Evolutionary conservation across 2,113 vertebrate species (phyloP).

Genomic region (Triplophysa dalaica): DNA sequence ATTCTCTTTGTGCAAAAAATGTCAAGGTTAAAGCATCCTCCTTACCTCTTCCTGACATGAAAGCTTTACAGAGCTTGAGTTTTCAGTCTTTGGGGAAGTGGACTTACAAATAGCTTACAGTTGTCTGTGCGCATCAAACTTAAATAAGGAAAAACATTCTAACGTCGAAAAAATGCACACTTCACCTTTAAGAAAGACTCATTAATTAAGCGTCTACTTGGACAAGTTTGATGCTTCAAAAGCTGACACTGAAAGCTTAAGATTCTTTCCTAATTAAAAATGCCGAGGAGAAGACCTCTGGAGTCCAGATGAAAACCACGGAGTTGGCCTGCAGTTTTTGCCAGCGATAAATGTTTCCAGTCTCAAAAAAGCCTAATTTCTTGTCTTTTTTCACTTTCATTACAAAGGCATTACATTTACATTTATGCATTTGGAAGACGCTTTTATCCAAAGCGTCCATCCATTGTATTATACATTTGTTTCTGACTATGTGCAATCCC

Average conservation of each 20-base stretch:
- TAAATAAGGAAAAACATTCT: background rate
- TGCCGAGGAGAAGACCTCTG: constrained; percentile 24
- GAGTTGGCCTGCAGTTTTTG: background rate
- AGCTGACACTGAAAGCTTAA: constrained; percentile 52
- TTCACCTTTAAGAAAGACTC: constrained; percentile 37
- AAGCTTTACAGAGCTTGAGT: background rate
- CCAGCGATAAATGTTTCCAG: background rate
- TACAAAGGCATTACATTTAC: constrained; percentile 5
- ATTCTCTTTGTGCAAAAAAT: background rate
- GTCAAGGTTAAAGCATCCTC: background rate
- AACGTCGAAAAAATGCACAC: constrained; percentile 14
- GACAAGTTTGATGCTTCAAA: constrained; percentile 44
- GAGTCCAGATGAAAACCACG: constrained; percentile 17
- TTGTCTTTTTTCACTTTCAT: constrained; percentile 8
- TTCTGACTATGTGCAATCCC: no score
- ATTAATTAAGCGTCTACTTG: constrained; percentile 52
- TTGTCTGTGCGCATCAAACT: constrained; percentile 31
- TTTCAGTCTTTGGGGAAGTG: background rate
- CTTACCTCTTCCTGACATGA: background rate
- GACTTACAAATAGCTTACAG: background rate
- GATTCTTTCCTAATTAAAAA: constrained; percentile 59
- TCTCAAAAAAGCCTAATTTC: constrained; percentile 12
- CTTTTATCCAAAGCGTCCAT: no score
- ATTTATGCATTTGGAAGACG: no score
- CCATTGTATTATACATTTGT: no score